Percentiles rank a stretch among this genome's conserved stretches.
Conservation (phyloP, 2,888 invertebrate genomes). For the Pristionchus japonicus region DNA sequence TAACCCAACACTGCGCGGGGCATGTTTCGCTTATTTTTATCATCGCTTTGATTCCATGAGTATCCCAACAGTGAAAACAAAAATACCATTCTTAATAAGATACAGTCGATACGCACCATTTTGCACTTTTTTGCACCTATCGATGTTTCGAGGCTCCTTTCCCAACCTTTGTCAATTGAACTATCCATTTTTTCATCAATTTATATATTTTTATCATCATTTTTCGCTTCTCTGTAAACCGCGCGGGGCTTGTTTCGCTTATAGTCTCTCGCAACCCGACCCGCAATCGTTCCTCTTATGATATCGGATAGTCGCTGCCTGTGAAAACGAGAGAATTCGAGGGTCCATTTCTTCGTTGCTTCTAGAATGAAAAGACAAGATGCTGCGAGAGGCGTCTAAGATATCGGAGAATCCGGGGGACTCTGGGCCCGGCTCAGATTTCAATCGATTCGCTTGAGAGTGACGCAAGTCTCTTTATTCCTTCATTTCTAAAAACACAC, state of each 20-base stretch:
- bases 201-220: neutral
- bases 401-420: neutral
- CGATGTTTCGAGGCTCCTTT: neutral
- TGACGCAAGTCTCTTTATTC: too few relatives aligned
- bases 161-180: neutral
- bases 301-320: conserved; percentile 8
- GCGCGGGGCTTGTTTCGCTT: neutral
- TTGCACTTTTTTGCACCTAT: too few relatives aligned
- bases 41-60: neutral
- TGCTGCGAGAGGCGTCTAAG: neutral
- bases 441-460: neutral
- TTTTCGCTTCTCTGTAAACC: neutral
- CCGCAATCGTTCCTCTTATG: neutral
- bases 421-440: neutral
- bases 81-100: too few relatives aligned
- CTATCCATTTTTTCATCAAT: neutral
- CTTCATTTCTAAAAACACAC: too few relatives aligned
- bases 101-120: too few relatives aligned
- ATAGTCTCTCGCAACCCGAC: neutral
- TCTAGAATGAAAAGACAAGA: neutral
- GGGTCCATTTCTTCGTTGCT: neutral
- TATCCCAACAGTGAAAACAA: too few relatives aligned
- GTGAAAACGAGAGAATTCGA: neutral
- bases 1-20: too few relatives aligned
- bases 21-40: too few relatives aligned